Evolutionary conservation across 64 coral and sea anemone genomes (phyloP).

Genomic region (Cladopsammia gracilis): DNA sequence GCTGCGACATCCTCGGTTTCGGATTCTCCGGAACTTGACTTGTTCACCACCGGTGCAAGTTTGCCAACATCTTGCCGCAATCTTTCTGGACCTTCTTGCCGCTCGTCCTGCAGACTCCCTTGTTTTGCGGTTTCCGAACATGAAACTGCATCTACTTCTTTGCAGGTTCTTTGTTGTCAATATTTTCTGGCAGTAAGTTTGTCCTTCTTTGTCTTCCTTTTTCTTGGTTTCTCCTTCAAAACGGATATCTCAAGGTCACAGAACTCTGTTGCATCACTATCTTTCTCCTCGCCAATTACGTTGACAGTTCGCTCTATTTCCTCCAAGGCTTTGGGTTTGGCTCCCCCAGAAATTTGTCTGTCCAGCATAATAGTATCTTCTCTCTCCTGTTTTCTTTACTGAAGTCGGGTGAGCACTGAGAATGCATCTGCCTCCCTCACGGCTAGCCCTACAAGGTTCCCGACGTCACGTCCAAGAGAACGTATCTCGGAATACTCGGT

Average conservation of each 20-base stretch:
- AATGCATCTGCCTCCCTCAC: not conserved
- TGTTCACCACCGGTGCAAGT: too few relatives aligned
- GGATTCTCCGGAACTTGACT: too few relatives aligned
- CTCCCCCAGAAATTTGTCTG: not conserved
- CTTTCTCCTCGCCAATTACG: not conserved
- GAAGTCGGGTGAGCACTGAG: not conserved
- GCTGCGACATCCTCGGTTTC: too few relatives aligned
- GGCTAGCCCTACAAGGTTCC: not conserved
- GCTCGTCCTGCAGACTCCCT: too few relatives aligned
- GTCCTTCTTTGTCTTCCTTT: conserved; percentile 21
- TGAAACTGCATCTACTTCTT: too few relatives aligned
- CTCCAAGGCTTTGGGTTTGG: not conserved
- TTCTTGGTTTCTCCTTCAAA: conserved; percentile 1
- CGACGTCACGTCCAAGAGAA: not conserved
- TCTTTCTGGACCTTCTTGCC: too few relatives aligned
- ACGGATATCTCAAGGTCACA: too few relatives aligned
- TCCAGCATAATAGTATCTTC: not conserved
- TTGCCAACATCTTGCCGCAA: too few relatives aligned
- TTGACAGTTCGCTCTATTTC: not conserved
- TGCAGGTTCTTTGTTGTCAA: not conserved
- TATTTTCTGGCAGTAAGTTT: not conserved
- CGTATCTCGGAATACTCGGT: not conserved
- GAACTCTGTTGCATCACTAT: too few relatives aligned
- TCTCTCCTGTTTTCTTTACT: not conserved
- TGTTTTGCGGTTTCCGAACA: not conserved